These are phyloP conservation scores for Heliconius sara DNA, from an alignment of 2,888 invertebrate genomes.

Conservation along the genomic window DNA sequence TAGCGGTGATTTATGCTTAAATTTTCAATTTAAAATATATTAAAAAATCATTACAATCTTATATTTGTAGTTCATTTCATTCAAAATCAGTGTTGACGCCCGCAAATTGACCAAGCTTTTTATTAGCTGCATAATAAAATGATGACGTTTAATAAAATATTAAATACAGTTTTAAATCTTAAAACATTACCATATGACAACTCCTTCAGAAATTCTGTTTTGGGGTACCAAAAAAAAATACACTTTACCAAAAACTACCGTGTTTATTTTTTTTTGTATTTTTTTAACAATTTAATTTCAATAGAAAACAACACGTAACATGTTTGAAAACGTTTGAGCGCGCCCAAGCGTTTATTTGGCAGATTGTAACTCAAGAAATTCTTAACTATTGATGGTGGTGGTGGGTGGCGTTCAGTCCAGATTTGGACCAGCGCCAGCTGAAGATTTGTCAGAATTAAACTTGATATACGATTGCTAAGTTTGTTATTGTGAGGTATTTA, in stretches of 20 bases:
- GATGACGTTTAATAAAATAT: too few relatives aligned
- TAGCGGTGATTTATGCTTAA: not conserved
- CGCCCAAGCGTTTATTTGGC: constrained; percentile 13
- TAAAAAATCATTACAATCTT: too few relatives aligned
- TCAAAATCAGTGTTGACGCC: too few relatives aligned
- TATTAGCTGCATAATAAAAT: too few relatives aligned
- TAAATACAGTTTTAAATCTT: too few relatives aligned
- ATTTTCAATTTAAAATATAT: too few relatives aligned
- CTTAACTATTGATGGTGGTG: constrained; percentile 20
- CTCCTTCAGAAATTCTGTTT: too few relatives aligned
- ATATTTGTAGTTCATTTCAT: too few relatives aligned
- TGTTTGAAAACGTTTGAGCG: not conserved
- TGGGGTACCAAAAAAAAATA: not conserved
- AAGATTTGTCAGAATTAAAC: constrained; percentile 14
- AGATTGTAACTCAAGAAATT: constrained; percentile 29
- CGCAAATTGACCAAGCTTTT: too few relatives aligned
- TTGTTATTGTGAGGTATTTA: constrained; percentile 1
- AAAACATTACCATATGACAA: too few relatives aligned
- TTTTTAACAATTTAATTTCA: not conserved
- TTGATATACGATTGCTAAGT: constrained; percentile 1
- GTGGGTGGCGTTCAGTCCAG: not conserved
- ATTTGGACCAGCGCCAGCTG: constrained; percentile 14
- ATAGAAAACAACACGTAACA: constrained; percentile 1
- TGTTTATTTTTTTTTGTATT: too few relatives aligned
- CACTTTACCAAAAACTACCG: not conserved